Percentiles rank a stretch among this genome's conserved stretches.
These are phyloP conservation scores for Todus mexicanus DNA, from an alignment of 2,797 vertebrate genomes.

Conservation along the genomic window DNA sequence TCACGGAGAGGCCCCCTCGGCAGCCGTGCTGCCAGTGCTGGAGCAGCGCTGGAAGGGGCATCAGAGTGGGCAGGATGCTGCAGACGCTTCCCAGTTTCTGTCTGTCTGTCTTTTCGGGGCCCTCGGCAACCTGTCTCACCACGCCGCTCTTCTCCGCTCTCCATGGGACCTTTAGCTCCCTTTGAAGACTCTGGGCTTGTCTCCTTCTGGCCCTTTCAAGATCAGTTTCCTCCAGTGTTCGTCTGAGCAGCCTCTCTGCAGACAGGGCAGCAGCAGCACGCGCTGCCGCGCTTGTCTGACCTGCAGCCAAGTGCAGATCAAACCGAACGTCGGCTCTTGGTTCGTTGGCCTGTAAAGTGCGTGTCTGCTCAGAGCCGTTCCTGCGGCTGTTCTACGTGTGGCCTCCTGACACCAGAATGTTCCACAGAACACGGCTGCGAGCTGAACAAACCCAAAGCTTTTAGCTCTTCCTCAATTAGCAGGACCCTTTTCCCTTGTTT, in stretches of 20 bases:
- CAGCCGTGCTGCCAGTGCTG: not conserved
- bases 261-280: too few species aligned
- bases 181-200: not conserved
- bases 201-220: not conserved
- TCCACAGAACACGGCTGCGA: not conserved
- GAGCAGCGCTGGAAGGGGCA: not conserved
- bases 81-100: not conserved
- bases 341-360: not conserved
- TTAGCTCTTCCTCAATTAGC: not conserved
- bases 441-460: not conserved
- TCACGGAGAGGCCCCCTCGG: too few species aligned
- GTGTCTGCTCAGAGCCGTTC: not conserved
- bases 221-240: not conserved
- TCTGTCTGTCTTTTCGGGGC: not conserved
- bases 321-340: not conserved
- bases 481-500: not conserved
- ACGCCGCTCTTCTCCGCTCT: accelerated
- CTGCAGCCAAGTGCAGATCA: not conserved
- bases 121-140: too few species aligned
- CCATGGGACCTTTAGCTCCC: not conserved
- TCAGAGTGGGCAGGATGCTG: not conserved
- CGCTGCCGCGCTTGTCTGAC: not conserved
- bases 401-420: not conserved
- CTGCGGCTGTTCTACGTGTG: not conserved
- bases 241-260: too few species aligned